A percentile compares a stretch with the other conserved stretches of the same genome.
Evolutionary conservation across 1,140 invertebrate species (phyloP).

Genomic region (Babylonia areolata): DNA sequence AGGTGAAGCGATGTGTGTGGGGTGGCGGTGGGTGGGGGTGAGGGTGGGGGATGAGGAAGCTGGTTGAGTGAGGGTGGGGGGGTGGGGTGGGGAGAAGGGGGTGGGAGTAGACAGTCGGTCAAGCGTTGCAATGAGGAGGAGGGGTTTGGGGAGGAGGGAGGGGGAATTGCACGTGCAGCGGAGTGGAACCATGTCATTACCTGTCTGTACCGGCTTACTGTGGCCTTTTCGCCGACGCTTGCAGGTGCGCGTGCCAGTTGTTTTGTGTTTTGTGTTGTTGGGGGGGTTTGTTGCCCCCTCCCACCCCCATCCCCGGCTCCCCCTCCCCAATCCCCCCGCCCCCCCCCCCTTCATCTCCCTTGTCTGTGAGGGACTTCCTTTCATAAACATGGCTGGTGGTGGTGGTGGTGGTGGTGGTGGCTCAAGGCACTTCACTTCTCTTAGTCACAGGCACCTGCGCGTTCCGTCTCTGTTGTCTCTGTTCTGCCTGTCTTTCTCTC

Average conservation of each 20-base stretch:
- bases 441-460: neutral
- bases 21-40: neutral
- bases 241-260: too few relatives aligned
- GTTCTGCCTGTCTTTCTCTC: neutral
- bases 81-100: neutral
- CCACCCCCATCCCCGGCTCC: too few relatives aligned
- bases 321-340: too few relatives aligned
- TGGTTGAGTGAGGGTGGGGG: neutral
- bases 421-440: too few relatives aligned
- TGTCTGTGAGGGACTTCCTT: too few relatives aligned
- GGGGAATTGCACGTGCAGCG: neutral
- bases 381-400: too few relatives aligned
- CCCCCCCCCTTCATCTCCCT: too few relatives aligned
- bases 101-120: neutral
- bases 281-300: too few relatives aligned
- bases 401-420: neutral
- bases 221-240: neutral
- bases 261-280: too few relatives aligned
- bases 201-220: neutral
- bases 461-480: neutral
- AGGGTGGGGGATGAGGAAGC: neutral
- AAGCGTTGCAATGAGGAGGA: neutral
- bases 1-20: neutral
- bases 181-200: slow-evolving; percentile 3
- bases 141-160: neutral